Evolutionary conservation across 2,888 invertebrate species (phyloP).

Genomic region (Listrodromus nycthemerus): DNA sequence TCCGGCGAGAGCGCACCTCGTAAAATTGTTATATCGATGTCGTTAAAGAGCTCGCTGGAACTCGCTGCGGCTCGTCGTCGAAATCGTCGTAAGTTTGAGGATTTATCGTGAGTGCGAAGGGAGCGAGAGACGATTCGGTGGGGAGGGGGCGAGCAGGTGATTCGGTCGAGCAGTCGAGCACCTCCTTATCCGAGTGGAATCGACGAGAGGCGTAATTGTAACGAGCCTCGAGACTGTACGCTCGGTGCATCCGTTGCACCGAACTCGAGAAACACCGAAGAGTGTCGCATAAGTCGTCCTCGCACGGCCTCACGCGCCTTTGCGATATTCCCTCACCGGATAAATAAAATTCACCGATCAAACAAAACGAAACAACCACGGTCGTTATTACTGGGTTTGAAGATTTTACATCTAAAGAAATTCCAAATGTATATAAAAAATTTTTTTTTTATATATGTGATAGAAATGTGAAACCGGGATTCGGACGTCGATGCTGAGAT

Average conservation of each 20-base stretch:
- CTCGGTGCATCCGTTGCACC: constrained; percentile 8
- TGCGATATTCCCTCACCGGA: neutral
- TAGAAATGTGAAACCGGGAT: too few species aligned
- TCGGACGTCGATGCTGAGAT: too few species aligned
- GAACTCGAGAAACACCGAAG: constrained; percentile 10
- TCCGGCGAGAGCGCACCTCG: neutral
- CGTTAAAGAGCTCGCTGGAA: constrained; percentile 32
- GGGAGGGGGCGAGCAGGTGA: constrained; percentile 21
- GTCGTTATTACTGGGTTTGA: neutral
- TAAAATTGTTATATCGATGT: constrained; percentile 36
- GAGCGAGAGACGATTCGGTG: neutral
- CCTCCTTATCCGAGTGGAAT: constrained; percentile 47
- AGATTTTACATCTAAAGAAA: too few species aligned
- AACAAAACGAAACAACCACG: neutral
- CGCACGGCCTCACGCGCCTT: neutral
- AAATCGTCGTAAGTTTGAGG: constrained; percentile 26
- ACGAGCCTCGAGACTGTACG: constrained; percentile 32
- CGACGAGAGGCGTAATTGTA: constrained; percentile 58
- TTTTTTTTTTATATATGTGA: too few species aligned
- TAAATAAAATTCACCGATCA: neutral
- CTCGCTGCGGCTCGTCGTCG: neutral
- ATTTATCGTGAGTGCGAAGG: neutral
- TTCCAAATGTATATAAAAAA: too few species aligned
- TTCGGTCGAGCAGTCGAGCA: constrained; percentile 48
- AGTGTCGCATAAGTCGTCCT: constrained; percentile 21